Conservation (phyloP, 2,797 vertebrate genomes). For the Spinibarbus caldwelli region DNA sequence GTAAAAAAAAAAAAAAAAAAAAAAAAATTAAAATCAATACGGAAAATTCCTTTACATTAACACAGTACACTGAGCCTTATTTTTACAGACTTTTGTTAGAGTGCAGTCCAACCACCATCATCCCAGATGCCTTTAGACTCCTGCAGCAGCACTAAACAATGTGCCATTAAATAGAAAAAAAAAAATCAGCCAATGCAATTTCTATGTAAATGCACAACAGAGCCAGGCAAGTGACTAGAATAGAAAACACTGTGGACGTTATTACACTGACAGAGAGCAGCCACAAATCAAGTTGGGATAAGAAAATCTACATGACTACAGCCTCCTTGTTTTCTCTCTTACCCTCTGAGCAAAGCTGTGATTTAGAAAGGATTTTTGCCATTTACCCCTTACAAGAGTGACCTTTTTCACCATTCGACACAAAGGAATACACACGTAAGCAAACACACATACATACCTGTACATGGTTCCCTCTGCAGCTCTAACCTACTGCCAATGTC, state of each 20-base stretch:
- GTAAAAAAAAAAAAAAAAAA: background rate
- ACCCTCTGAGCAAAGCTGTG: constrained; percentile 19
- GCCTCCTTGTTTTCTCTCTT: background rate
- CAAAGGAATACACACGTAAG: background rate
- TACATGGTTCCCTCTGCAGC: background rate
- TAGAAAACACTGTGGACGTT: constrained; percentile 36
- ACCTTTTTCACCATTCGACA: constrained; percentile 25
- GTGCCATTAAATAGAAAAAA: constrained; percentile 27
- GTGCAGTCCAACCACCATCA: constrained; percentile 9
- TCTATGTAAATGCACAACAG: constrained; percentile 61
- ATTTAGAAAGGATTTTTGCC: constrained; percentile 39
- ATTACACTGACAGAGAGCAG: constrained; percentile 35
- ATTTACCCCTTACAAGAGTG: constrained; percentile 41
- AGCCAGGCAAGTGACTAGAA: constrained; percentile 50
- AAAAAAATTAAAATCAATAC: background rate
- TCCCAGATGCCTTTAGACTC: constrained; percentile 21
- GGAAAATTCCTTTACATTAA: background rate
- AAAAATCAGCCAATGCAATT: constrained; percentile 48
- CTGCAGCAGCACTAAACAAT: constrained; percentile 24
- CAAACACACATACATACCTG: constrained; percentile 5
- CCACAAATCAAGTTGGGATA: constrained; percentile 52
- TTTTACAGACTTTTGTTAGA: background rate
- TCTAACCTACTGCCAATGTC: constrained; percentile 11
- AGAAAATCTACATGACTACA: constrained; percentile 31
- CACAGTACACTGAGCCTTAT: background rate